A percentile compares a stretch with the other conserved stretches of the same genome.
Conservation (phyloP, 2,888 invertebrate genomes). For the Megaustenia siamemsis region DNA sequence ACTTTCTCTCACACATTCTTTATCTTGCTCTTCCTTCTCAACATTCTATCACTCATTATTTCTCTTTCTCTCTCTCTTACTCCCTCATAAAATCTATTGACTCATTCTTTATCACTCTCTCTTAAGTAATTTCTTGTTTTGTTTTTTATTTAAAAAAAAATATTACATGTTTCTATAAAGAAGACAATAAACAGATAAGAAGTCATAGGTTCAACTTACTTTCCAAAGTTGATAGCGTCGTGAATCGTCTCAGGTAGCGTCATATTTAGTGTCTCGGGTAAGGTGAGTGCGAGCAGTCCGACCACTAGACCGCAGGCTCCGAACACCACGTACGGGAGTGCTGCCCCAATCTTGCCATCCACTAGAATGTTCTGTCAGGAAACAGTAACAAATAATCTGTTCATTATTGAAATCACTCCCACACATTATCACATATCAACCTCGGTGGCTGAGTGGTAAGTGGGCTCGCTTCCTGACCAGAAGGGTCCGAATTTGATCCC, state of each 20-base stretch:
- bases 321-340: conserved; percentile 69
- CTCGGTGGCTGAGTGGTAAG: too few species aligned
- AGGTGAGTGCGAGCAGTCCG: conserved; percentile 64
- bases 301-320: conserved; percentile 65
- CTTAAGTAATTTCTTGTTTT: too few species aligned
- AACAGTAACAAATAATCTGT: too few species aligned
- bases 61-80: background rate
- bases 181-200: background rate
- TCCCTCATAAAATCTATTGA: too few species aligned
- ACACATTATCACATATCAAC: too few species aligned
- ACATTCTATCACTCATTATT: background rate
- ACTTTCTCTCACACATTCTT: too few species aligned
- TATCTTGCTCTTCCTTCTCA: too few species aligned
- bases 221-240: conserved; percentile 63
- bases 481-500: too few species aligned
- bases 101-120: too few species aligned
- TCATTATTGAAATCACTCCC: too few species aligned
- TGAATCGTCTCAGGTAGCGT: conserved; percentile 72
- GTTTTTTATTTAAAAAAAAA: too few species aligned
- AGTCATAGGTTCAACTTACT: conserved; percentile 1
- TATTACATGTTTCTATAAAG: background rate
- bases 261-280: conserved; percentile 72
- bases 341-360: conserved; percentile 60
- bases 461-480: too few species aligned
- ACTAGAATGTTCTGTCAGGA: conserved; percentile 49